Percentiles rank a stretch among this genome's conserved stretches.
phyloP scores from a whole-genome alignment of 1,140 invertebrate genomes.

The Geopemphigus sp. region DNA sequence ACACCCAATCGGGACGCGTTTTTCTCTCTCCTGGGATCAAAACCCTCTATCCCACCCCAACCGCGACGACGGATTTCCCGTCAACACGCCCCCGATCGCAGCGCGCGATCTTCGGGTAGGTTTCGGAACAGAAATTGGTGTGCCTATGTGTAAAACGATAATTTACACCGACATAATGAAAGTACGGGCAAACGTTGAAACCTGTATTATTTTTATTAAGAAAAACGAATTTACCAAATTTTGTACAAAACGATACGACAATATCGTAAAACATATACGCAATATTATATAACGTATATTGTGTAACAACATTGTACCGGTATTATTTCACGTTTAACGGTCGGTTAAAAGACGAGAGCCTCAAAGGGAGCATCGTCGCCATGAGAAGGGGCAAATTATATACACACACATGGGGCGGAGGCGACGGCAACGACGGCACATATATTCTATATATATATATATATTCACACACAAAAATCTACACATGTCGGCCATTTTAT shows the following conservation, averaged over 20 bases:
- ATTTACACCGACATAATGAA: too few relatives aligned
- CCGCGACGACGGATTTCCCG: background rate
- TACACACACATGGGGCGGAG: background rate
- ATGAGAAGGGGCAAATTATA: background rate
- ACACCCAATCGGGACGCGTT: background rate
- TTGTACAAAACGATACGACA: conserved; percentile 3
- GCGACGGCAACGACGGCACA: background rate
- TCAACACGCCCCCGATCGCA: background rate
- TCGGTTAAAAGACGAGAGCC: background rate
- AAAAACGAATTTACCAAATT: too few relatives aligned
- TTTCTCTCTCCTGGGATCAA: background rate
- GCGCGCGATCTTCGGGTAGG: too few relatives aligned
- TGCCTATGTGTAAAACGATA: too few relatives aligned
- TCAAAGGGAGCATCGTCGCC: background rate
- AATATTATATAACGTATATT: too few relatives aligned
- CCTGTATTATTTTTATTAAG: too few relatives aligned
- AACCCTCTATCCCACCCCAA: too few relatives aligned
- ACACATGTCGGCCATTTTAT: conserved; percentile 28
- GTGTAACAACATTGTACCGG: too few relatives aligned
- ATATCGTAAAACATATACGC: too few relatives aligned
- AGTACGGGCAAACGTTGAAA: too few relatives aligned
- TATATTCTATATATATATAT: too few relatives aligned
- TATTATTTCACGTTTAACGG: conserved; percentile 10
- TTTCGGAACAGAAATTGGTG: too few relatives aligned
- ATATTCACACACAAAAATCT: background rate